These are phyloP conservation scores for Pseudomyrmex concolor DNA, from an alignment of 1,140 invertebrate species.

Conservation along the genomic window DNA sequence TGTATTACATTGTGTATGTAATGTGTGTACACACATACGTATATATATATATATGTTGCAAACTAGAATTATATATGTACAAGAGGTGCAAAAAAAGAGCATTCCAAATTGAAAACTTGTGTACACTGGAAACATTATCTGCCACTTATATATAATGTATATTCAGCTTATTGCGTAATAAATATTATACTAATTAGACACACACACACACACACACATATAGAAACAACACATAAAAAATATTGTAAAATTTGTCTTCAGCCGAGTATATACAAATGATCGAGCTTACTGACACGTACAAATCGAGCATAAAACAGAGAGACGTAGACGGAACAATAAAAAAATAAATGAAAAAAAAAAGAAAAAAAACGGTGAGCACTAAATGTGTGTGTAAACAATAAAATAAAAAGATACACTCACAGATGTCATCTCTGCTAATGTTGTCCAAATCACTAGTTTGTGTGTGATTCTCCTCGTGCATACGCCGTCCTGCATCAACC, in stretches of 20 bases:
- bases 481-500: conserved; percentile 79
- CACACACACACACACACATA: not conserved
- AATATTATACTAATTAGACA: conserved; percentile 1
- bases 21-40: not conserved
- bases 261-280: conserved; percentile 1
- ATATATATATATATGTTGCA: not conserved
- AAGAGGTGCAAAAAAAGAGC: not conserved
- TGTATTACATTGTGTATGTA: not conserved
- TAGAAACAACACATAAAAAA: not conserved
- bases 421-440: conserved; percentile 80
- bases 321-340: not conserved
- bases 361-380: not conserved
- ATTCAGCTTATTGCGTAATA: not conserved
- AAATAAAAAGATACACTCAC: conserved; percentile 72
- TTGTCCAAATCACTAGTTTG: conserved; percentile 81
- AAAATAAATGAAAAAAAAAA: not conserved
- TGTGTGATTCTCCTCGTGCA: conserved; percentile 80
- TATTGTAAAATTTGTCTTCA: conserved; percentile 1
- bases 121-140: not conserved
- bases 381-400: conserved; percentile 9
- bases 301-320: conserved; percentile 24
- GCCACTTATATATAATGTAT: not conserved
- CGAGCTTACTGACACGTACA: not conserved
- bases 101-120: conserved; percentile 18
- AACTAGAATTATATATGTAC: conserved; percentile 20